Evolutionary conservation across 1,140 invertebrate species (phyloP), one percentile per base, ranked within the genome.

Genomic region (Apis laboriosa): DNA sequence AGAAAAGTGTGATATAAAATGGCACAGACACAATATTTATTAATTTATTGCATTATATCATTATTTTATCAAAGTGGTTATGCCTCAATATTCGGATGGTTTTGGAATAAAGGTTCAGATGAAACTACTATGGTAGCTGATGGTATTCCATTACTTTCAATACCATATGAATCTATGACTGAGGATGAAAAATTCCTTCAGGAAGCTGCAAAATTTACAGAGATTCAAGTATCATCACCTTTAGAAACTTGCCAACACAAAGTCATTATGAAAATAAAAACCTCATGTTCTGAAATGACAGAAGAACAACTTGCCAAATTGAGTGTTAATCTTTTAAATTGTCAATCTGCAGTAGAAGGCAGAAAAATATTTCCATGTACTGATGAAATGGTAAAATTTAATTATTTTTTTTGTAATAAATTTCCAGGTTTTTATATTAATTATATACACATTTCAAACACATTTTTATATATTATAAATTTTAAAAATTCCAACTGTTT

Each of bases 221-320:
- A 95, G 28, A 94, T 95, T 61, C 92, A 94, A 72, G 89, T 95
- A 73, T 90, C 95, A 4, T 96, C 96, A 0, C 95, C 95, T 5
- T 90, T 97, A 53, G 96, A 96, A 91, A 92, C 94, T 3, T 97
- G 96, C 91, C 95, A 96, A 86, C 96, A 96, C 83, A 95, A 96
- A 95, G 93, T 96, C 21, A 92, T 96, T 7, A 92, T 96, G 86
- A 95, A 95, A 89, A 93, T 96, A 75, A 94, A 94, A 90, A 93
- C 93, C 7, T 94, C 95, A 3, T 96, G 96, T 87, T 91, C 92
- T 60, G 91, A 93, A 24, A 93, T 97, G 89, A 95, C 95, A 24
- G 96, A 97, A 86, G 96, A 97, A 85, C 94, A 96, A 71, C 88
- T 97, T 43, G 95, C 96, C 0, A 97, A 96, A 92, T 88, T 97